Evolutionary conservation across 2,888 invertebrate species (phyloP).

Genomic region (Amphipoea oculea): DNA sequence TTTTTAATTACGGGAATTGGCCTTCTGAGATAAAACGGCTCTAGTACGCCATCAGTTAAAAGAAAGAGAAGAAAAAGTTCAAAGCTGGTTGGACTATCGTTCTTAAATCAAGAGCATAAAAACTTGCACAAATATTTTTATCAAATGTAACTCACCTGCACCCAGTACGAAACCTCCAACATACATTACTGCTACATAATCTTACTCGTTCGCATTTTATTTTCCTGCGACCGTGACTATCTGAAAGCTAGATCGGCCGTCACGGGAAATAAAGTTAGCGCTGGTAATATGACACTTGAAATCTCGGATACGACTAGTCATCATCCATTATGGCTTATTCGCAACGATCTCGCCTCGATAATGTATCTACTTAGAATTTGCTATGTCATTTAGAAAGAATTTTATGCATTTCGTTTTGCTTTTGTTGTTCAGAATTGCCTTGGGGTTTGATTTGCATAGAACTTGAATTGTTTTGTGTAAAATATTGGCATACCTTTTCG

Average conservation of each 20-base stretch:
- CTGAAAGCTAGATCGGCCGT: conserved; percentile 70
- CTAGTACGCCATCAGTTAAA: neutral
- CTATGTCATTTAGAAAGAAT: conserved; percentile 72
- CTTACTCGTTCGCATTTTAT: conserved; percentile 61
- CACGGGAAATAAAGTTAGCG: conserved; percentile 76
- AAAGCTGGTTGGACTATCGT: neutral
- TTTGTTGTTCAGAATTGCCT: conserved; percentile 25
- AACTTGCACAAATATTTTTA: conserved; percentile 18
- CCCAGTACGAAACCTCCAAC: conserved; percentile 42
- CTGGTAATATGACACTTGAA: conserved; percentile 75
- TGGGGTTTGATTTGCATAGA: conserved; percentile 41
- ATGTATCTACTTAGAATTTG: conserved; percentile 71
- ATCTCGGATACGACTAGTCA: conserved; percentile 75
- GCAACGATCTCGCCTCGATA: conserved; percentile 71
- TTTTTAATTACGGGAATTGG: no score
- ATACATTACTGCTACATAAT: conserved; percentile 44
- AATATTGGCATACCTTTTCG: no score
- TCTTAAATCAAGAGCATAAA: neutral
- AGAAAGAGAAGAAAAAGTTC: neutral
- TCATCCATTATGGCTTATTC: conserved; percentile 78
- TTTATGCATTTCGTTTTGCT: conserved; percentile 61
- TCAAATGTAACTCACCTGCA: neutral
- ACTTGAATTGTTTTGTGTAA: conserved; percentile 10
- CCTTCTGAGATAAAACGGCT: no score
- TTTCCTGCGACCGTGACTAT: conserved; percentile 71